Base-by-base conservation (phyloP, 2,797 vertebrate species). In the Malacoctenus gilli region DNA sequence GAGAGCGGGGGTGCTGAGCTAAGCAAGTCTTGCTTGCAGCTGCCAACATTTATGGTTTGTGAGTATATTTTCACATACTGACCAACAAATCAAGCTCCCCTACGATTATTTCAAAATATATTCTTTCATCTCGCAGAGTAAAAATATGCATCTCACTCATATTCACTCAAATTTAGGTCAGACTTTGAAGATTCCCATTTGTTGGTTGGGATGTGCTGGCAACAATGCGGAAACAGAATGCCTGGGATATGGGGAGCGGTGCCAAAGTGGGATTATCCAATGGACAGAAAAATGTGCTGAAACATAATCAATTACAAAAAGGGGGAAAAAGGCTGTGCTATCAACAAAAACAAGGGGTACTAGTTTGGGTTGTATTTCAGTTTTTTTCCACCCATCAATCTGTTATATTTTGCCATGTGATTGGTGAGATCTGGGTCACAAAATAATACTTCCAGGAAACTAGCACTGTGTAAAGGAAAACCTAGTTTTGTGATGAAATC, bases 1-100 rank as follows among this genome's bases (percentile, higher is more conserved):
- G 53, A 82, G 73, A 83, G 69, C 47, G 13, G 42, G 54, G 82
- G 63, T 54, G 82, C 80, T 86, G 83, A 85, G 77, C 72, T 80
- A 57, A 85, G 86, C 78, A 80, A 52, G 68, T 55, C 63, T 54
- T 46, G 42, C 53, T 46, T 59, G 51, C 51, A 19, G 53, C 78
- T 82, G 83, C 73, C 62, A 77, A 63, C 78, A 46, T 82, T 80
- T 61, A 79, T 71, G 68, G 65, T 73, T 71, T 60, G 70, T 59
- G 73, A 83, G 72, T 72, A 80, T 72, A 77, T 80, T 83, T 84
- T 67, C 70, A 68, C 60, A 57, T 72, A 74, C 20, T 75, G 80
- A 82, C 78, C 72, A 79, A 85, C 72, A 85, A 87, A 87, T 82
- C 70, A 82, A 61, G 59, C 52, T 30, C 50, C 44, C 31, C 37